Base-by-base conservation (phyloP, 2,113 vertebrate species). In the Halcyon malimbica region DNA sequence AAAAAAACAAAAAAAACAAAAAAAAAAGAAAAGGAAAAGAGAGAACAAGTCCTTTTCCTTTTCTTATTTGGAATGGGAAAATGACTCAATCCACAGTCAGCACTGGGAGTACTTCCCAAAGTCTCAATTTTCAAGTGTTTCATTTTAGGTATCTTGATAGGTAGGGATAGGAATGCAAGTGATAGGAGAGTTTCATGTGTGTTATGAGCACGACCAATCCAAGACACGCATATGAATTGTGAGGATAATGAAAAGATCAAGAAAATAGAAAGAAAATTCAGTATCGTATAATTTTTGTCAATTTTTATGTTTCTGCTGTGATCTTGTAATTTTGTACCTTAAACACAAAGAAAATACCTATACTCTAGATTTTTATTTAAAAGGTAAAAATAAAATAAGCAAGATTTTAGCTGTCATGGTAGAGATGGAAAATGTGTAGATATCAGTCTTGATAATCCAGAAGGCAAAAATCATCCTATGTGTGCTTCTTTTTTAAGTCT, bases 41-140 rank as follows among this genome's bases (percentile, higher is more conserved):
- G n/a, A 12, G 8, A 11, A 33, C 0, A 4, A 9, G 2, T 48
- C 0, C 70, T 85, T 79, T 75, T 46, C 31, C 5, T 82, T 77
- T 57, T 29, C 15, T 79, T 65, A 12, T 10, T 54, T 83, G 29
- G 23, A 77, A 26, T 73, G 46, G 53, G 26, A 85, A 65, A 8
- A 50, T 3, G 1, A 56, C 33, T 83, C 24, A 41, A 7, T 77
- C 41, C 16, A 24, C 8, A 31, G n/a, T 53, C 28, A 63, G 37
- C 48, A 81, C 41, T 10, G 11, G 37, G 51, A 65, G 67, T 91
- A 19, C 23, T 69, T 69, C 29, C 44, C 11, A 39, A 51, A 86
- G 20, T 83, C 42, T 71, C 42, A 31, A 4, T 71, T 87, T 80
- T 87, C 18, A 76, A 56, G 21, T 73, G 35, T 92, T 75, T 57